Evolutionary conservation across 2,113 vertebrate species (phyloP).

Genomic region (Chelonoidis abingdonii): DNA sequence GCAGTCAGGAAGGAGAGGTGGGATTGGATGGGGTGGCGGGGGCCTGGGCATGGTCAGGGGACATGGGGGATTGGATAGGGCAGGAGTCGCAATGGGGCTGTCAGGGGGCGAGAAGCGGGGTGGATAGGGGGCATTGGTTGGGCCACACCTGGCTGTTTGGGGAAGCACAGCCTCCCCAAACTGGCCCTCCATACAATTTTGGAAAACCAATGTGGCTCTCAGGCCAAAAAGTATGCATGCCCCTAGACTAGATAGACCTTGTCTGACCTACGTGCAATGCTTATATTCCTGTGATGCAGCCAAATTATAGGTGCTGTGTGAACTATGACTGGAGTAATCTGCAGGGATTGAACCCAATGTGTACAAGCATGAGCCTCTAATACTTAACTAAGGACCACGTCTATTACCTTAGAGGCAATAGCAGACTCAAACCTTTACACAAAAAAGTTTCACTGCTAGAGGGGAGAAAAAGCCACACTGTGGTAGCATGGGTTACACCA

Average conservation of each 20-base stretch:
- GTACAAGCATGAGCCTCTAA: background rate
- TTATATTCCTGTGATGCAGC: background rate
- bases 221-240: too few relatives aligned
- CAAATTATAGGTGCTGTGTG: conserved; percentile 6
- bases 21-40: too few relatives aligned
- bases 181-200: too few relatives aligned
- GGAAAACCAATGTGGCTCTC: too few relatives aligned
- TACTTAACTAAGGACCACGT: background rate
- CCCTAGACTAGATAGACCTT: background rate
- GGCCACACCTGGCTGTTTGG: too few relatives aligned
- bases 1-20: too few relatives aligned
- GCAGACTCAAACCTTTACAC: background rate
- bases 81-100: too few relatives aligned
- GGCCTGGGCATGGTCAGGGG: too few relatives aligned
- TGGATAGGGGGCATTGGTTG: too few relatives aligned
- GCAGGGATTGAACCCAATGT: background rate
- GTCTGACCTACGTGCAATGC: background rate
- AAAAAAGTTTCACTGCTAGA: background rate
- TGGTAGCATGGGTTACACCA: background rate
- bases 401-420: background rate
- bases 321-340: background rate
- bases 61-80: too few relatives aligned
- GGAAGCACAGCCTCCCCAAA: too few relatives aligned
- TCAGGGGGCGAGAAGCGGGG: too few relatives aligned
- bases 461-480: background rate